Percentiles rank a stretch among this genome's conserved stretches.
These are phyloP conservation scores for Smutsia gigantea DNA, from an alignment of 2,797 vertebrate genomes.

Conservation along the genomic window DNA sequence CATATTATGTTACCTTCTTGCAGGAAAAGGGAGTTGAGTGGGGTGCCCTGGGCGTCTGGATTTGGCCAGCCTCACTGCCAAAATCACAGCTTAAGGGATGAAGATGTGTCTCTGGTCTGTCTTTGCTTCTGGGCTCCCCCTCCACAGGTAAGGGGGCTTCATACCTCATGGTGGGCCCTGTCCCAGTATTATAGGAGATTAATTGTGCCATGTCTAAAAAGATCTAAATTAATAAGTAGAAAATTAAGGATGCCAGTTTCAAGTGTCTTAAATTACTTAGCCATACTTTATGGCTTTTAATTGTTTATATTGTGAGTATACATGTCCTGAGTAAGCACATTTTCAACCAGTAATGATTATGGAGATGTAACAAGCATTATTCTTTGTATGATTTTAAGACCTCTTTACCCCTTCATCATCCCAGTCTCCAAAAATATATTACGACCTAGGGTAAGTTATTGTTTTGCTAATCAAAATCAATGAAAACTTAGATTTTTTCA, in stretches of 20 bases:
- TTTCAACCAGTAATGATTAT: constrained; percentile 5
- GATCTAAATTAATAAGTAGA: neutral
- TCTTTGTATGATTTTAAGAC: constrained; percentile 4
- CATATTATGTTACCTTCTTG: neutral
- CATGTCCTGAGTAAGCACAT: constrained; percentile 3
- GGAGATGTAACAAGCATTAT: neutral
- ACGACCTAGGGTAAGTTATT: neutral
- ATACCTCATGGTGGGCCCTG: neutral
- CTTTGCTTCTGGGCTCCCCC: neutral
- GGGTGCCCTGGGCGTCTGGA: neutral
- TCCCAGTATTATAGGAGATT: neutral
- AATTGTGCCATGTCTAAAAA: neutral
- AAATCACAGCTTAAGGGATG: constrained; percentile 6
- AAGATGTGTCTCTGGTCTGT: neutral
- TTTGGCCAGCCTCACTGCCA: neutral
- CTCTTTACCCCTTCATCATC: neutral
- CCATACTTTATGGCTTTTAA: neutral
- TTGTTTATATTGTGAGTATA: constrained; percentile 3
- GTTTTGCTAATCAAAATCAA: constrained; percentile 39
- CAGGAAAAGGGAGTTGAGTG: neutral
- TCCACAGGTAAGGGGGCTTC: neutral
- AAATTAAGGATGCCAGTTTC: neutral
- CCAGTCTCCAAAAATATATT: neutral
- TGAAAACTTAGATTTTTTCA: constrained; percentile 19
- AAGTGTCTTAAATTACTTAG: constrained; percentile 10